phyloP scores from a whole-genome alignment of 2,797 vertebrate genomes.

The Amniataba percoides region DNA sequence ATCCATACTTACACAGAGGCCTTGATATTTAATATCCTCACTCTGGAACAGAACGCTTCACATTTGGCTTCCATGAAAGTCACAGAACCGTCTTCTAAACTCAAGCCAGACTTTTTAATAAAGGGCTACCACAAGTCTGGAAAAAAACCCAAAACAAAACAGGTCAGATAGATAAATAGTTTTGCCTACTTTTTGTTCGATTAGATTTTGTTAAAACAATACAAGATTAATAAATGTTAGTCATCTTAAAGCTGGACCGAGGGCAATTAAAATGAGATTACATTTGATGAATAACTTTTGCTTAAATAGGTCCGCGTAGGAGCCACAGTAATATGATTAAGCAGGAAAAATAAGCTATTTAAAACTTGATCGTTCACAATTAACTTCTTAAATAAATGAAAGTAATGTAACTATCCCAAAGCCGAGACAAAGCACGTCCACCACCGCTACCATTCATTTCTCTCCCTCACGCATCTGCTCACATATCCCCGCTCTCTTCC shows the following conservation, averaged over 20 bases:
- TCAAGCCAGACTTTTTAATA: slow-evolving; percentile 13
- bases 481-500: neutral
- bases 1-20: slow-evolving; percentile 60
- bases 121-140: neutral
- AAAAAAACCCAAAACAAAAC: neutral
- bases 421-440: neutral
- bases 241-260: neutral
- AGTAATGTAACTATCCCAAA: neutral
- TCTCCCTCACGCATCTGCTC: slow-evolving; percentile 11
- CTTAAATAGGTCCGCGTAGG: neutral
- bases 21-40: slow-evolving; percentile 68
- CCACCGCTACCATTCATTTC: slow-evolving; percentile 1
- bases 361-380: neutral
- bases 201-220: too few species aligned
- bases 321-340: neutral
- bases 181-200: neutral
- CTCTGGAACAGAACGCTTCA: slow-evolving; percentile 32
- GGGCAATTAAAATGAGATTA: neutral
- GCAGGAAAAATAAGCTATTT: neutral
- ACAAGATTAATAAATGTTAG: neutral
- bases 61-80: slow-evolving; percentile 54
- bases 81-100: slow-evolving; percentile 24
- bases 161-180: neutral
- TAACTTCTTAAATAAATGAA: neutral
- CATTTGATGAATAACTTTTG: neutral